These are phyloP conservation scores for Dromius quadrimaculatus DNA, from an alignment of 2,888 invertebrate species.

Conservation along the genomic window DNA sequence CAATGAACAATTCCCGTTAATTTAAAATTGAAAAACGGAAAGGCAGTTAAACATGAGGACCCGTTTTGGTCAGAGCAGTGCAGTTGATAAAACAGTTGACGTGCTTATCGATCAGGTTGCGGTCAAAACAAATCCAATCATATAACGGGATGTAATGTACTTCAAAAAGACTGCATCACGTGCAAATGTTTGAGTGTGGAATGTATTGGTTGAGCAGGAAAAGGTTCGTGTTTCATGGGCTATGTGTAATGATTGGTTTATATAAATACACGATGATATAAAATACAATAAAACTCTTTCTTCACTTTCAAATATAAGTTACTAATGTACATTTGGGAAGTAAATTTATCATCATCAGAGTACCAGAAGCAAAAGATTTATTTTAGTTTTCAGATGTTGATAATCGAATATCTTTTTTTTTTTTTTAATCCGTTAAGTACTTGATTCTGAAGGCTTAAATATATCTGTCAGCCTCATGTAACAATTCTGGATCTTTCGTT, in stretches of 20 bases:
- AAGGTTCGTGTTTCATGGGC: neutral
- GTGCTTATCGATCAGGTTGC: slow-evolving; percentile 52
- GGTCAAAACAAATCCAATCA: slow-evolving; percentile 51
- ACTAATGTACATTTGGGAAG: too few relatives aligned
- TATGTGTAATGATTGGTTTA: neutral
- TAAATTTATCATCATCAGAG: too few relatives aligned
- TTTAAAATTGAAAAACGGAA: slow-evolving; percentile 53
- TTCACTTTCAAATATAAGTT: too few relatives aligned
- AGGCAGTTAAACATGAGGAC: slow-evolving; percentile 48
- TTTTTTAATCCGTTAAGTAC: too few relatives aligned
- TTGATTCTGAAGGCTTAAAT: too few relatives aligned
- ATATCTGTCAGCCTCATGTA: too few relatives aligned
- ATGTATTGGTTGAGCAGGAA: neutral
- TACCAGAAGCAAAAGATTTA: too few relatives aligned
- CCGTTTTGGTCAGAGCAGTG: slow-evolving; percentile 47
- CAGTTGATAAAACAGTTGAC: slow-evolving; percentile 49
- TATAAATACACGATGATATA: too few relatives aligned
- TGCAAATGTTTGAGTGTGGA: slow-evolving; percentile 1
- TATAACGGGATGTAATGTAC: slow-evolving; percentile 51
- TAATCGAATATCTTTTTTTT: too few relatives aligned
- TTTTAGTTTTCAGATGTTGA: too few relatives aligned
- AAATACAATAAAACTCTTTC: too few relatives aligned
- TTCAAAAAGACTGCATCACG: slow-evolving; percentile 36
- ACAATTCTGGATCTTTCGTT: too few relatives aligned
- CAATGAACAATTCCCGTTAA: slow-evolving; percentile 46